phyloP scores from a whole-genome alignment of 2,113 vertebrate species.

The Gavia stellata region DNA sequence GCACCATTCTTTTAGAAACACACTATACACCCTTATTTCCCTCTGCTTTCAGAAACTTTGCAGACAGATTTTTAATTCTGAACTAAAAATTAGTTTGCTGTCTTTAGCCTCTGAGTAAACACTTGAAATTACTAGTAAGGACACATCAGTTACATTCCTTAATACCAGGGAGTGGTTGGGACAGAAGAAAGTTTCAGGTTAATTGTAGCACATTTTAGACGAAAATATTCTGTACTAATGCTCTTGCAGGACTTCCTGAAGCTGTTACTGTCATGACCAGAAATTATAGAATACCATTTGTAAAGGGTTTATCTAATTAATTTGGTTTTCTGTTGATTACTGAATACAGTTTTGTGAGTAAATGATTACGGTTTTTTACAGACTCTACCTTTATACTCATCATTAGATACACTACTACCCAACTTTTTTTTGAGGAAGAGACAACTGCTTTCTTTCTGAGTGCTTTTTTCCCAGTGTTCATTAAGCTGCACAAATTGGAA shows the following conservation, averaged over 20 bases:
- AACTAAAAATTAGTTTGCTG: background rate
- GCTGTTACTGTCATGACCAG: background rate
- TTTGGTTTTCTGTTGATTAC: background rate
- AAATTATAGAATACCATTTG: background rate
- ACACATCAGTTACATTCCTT: background rate
- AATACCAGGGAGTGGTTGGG: background rate
- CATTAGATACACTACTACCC: background rate
- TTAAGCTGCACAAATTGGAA: background rate
- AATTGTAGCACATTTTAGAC: background rate
- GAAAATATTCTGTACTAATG: background rate
- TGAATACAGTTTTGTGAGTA: background rate
- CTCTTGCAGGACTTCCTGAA: background rate
- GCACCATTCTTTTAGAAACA: background rate
- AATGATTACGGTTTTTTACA: background rate
- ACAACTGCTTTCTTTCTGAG: background rate
- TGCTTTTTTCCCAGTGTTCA: background rate
- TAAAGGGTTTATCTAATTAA: background rate
- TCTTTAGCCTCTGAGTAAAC: background rate
- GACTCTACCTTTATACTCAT: background rate
- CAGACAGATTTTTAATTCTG: background rate
- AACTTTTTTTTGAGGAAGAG: background rate
- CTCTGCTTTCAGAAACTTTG: background rate
- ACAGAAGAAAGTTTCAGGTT: background rate
- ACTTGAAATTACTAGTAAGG: background rate
- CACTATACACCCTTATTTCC: background rate